Evolutionary conservation across 2,888 invertebrate genomes (phyloP).

Genomic region (Acleris sparsana): DNA sequence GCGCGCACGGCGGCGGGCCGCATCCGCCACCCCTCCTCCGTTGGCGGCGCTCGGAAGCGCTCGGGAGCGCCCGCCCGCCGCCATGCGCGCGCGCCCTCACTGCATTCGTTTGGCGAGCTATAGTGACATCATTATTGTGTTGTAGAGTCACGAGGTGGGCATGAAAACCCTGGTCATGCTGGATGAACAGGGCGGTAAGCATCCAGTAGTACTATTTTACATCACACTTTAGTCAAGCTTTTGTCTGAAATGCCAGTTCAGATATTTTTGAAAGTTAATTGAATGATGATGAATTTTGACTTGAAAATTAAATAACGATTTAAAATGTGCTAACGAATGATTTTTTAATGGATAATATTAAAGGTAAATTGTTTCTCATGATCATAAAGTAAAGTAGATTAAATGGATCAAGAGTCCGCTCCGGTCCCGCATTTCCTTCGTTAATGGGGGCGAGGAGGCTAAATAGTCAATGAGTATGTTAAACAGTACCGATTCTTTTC

Average conservation of each 20-base stretch:
- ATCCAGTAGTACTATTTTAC: conserved; percentile 84
- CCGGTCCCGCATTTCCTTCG: conserved; percentile 51
- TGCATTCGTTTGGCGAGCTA: conserved; percentile 80
- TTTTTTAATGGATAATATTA: conserved; percentile 69
- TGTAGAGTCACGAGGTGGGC: conserved; percentile 99
- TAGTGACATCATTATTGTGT: conserved; percentile 85
- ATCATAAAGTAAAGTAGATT: conserved; percentile 67
- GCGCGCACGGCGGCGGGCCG: conserved; percentile 23
- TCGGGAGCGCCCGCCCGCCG: conserved; percentile 61
- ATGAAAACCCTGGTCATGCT: conserved; percentile 99
- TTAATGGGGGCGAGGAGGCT: conserved; percentile 58
- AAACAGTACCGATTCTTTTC: conserved; percentile 63
- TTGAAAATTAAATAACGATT: conserved; percentile 58
- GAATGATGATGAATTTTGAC: conserved; percentile 69
- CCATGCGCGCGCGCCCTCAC: conserved; percentile 54
- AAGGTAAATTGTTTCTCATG: conserved; percentile 76
- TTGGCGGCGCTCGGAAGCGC: conserved; percentile 39
- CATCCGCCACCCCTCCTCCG: conserved; percentile 35
- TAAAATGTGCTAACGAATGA: conserved; percentile 74
- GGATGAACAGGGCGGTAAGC: conserved; percentile 99
- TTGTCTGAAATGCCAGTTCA: conserved; percentile 78
- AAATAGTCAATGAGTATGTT: conserved; percentile 55
- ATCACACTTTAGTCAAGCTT: conserved; percentile 80
- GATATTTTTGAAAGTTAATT: conserved; percentile 71
- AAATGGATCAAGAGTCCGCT: conserved; percentile 61